Base-by-base conservation (phyloP, 2,888 invertebrate species). In the Ethmia dodecea region DNA sequence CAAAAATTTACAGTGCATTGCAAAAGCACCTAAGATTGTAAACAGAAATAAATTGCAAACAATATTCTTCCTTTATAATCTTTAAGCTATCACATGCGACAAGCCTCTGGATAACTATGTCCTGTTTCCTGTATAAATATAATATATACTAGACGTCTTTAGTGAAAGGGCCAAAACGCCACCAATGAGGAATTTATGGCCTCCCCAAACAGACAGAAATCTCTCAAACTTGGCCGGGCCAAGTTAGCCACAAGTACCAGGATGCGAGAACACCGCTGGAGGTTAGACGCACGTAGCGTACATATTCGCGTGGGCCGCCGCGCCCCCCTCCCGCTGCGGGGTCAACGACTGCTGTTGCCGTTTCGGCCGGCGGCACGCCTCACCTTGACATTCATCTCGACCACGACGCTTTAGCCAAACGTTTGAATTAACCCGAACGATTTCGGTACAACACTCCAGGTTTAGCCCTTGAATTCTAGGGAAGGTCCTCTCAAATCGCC, bases 381-480 rank as follows among this genome's bases (percentile, higher is more conserved):
- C 81, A 84, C 86, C 84, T 86, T 86, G 86, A 86, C 86, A 86
- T 86, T 86, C 84, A 83, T 86, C 84, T 83, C 75, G 69, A 69
- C 64, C 72, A 72, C 75, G 52, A 69, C 70, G 76, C 72, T 78
- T 70, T 69, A 67, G 71, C 72, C 79, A 75, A 78, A 76, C 74
- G 74, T 70, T 74, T 65, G 72, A 74, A 71, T n/a, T n/a, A 75
- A 78, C 71, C 69, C 69, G 61, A 60, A 68, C 64, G 61, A 67
- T 55, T 69, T 60, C 47, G 47, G 67, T n/a, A 63, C 52, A 50
- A 45, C 55, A 48, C 50, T 50, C 53, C 45, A 53, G 43, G 49
- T 49, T 55, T 52, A 54, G 57, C 49, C 56, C 54, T 29, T 42
- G 35, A 43, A 50, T 34, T 39, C 39, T 26, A 45, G 50, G 42